These are phyloP conservation scores for Monochamus saltuarius DNA, from an alignment of 1,140 invertebrate genomes.

Conservation along the genomic window DNA sequence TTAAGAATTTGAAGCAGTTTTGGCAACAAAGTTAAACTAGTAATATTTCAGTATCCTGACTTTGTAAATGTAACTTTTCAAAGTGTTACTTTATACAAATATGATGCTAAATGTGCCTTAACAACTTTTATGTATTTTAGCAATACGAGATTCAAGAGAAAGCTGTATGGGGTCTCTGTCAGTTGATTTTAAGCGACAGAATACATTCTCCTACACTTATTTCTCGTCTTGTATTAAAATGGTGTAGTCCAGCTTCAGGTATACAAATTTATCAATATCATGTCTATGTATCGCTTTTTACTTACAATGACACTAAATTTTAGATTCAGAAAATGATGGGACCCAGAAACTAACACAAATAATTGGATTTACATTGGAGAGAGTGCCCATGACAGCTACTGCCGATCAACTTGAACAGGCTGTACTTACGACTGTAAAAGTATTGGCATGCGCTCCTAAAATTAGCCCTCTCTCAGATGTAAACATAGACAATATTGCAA, in stretches of 20 bases:
- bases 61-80: no score
- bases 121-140: slow-evolving; percentile 21
- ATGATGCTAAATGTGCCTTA: no score
- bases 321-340: slow-evolving; percentile 19
- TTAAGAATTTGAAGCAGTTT: no score
- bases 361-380: slow-evolving; percentile 29
- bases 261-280: slow-evolving; percentile 8
- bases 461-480: slow-evolving; percentile 27
- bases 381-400: slow-evolving; percentile 20
- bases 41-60: no score
- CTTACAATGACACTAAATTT: not conserved
- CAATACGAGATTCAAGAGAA: slow-evolving; percentile 31
- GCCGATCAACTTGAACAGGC: slow-evolving; percentile 27
- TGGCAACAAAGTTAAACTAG: no score
- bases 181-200: slow-evolving; percentile 28
- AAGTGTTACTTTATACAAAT: no score
- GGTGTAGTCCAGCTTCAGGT: slow-evolving; percentile 33
- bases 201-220: slow-evolving; percentile 26
- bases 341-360: slow-evolving; percentile 26
- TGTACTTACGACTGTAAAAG: slow-evolving; percentile 24
- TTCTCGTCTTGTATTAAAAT: slow-evolving; percentile 34
- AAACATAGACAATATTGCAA: slow-evolving; percentile 30
- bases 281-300: slow-evolving; percentile 4
- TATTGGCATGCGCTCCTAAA: slow-evolving; percentile 27
- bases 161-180: slow-evolving; percentile 29